These are phyloP conservation scores for Stramonita haemastoma DNA, from an alignment of 2,888 invertebrate genomes.

Conservation along the genomic window DNA sequence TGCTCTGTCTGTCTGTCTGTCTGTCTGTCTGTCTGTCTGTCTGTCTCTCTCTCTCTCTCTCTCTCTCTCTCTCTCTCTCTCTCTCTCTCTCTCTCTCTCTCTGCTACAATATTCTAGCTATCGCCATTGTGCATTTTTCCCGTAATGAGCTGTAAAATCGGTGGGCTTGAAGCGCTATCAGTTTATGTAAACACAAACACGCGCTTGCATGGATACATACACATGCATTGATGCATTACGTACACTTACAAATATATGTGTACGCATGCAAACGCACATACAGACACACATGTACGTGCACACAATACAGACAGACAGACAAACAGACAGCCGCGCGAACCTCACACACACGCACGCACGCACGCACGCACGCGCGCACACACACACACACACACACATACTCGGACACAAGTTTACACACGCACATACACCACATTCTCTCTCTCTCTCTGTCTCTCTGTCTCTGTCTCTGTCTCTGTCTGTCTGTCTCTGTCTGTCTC, in stretches of 20 bases:
- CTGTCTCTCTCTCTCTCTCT: background rate
- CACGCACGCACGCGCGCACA: background rate
- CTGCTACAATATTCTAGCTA: background rate
- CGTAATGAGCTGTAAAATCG: too few relatives aligned
- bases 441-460: background rate
- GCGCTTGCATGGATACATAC: too few relatives aligned
- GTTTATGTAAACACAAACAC: too few relatives aligned
- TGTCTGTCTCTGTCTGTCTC: background rate
- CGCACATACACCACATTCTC: background rate
- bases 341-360: background rate
- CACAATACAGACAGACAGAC: background rate
- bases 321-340: too few relatives aligned
- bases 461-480: background rate
- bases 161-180: too few relatives aligned
- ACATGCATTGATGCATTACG: too few relatives aligned
- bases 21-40: background rate
- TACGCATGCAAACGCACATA: too few relatives aligned
- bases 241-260: too few relatives aligned
- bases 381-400: background rate
- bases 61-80: conserved; percentile 1
- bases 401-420: too few relatives aligned
- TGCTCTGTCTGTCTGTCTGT: too few relatives aligned
- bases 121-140: background rate
- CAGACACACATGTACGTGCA: background rate
- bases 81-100: background rate